Base-by-base conservation (phyloP, 2,888 invertebrate genomes). In the Drosophila acutilabella region DNA sequence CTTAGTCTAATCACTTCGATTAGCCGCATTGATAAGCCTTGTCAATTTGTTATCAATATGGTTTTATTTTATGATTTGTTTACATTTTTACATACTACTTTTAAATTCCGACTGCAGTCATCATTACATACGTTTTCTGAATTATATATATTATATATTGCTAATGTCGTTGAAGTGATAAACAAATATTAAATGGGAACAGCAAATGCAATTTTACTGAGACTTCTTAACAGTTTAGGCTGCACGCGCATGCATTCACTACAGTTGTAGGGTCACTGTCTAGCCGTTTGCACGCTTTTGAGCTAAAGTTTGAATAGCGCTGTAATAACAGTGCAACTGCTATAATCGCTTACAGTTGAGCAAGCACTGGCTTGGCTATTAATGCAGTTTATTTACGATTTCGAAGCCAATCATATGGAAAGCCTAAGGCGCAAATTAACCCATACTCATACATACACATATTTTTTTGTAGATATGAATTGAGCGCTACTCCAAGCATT, bases 361-460 rank as follows among this genome's bases (percentile, higher is more conserved):
- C 8, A 57, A 0, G 57, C 51, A 51, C 54, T 61, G 52, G 14
- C 23, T 42, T 42, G 38, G 26, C 26, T 50, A 66, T 72, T 60
- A 67, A 79, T 74, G 60, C 72, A 71, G 48, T 70, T 87, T 69
- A 71, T 73, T 85, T 76, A 54, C 69, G 45, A 72, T 79, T 79
- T 82, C 82, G 88, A 74, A 78, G 86, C 42, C 83, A 88, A 71
- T 72, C 58, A 60, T 58, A 74, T 64, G 54, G 33, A 67, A 71
- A 73, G 73, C 51, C 61, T 69, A 60, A 82, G 80, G 80, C 75
- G 71, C 68, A 88, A 88, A 88, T 83, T 88, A 88, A 82, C 59
- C 53, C 69, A 58, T 61, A 64, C 51, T 54, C 44, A 66, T 58
- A 61, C 60, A 48, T 45, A 33, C 48, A 26, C 13, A 60, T 4